These are phyloP conservation scores for Corydoras sp. DNA, from an alignment of 2,113 vertebrate species.

Conservation along the genomic window DNA sequence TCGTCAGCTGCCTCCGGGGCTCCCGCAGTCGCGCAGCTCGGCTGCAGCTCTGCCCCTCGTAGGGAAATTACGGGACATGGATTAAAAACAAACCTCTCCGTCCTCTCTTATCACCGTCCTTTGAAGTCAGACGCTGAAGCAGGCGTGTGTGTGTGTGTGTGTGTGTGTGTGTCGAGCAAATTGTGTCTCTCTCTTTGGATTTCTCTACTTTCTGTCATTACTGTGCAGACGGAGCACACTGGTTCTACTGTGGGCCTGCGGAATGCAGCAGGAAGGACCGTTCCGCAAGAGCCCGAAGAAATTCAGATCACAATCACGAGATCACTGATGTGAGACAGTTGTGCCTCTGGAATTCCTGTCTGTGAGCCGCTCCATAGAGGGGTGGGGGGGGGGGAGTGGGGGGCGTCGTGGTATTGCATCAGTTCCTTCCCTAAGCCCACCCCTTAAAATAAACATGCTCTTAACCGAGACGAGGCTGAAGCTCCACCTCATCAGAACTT, in stretches of 20 bases:
- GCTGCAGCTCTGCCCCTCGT: constrained; percentile 1
- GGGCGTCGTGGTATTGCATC: constrained; percentile 19
- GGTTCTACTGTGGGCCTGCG: constrained; percentile 26
- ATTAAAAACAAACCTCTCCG: constrained; percentile 1
- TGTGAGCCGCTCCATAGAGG: constrained; percentile 10
- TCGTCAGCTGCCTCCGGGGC: constrained; percentile 20
- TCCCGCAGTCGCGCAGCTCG: constrained; percentile 21
- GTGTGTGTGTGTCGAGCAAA: background rate
- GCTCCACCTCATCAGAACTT: too few species aligned
- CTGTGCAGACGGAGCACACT: constrained; percentile 25
- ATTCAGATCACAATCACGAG: constrained; percentile 14
- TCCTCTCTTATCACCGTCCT: constrained; percentile 36
- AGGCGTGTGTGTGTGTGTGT: background rate
- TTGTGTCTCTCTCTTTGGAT: background rate
- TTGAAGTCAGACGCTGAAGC: constrained; percentile 20
- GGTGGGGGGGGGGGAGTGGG: constrained; percentile 14
- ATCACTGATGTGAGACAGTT: constrained; percentile 17
- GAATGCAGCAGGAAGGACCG: constrained; percentile 31
- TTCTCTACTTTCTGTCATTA: constrained; percentile 7
- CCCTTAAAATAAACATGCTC: constrained; percentile 22
- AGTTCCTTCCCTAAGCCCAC: constrained; percentile 29
- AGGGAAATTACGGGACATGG: constrained; percentile 28
- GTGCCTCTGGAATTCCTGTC: constrained; percentile 22
- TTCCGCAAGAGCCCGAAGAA: constrained; percentile 16
- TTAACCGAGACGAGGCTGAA: constrained; percentile 5